Evolutionary conservation across 1,140 invertebrate genomes (phyloP), one percentile per base, ranked within the genome.

Genomic region (Euwallacea similis): DNA sequence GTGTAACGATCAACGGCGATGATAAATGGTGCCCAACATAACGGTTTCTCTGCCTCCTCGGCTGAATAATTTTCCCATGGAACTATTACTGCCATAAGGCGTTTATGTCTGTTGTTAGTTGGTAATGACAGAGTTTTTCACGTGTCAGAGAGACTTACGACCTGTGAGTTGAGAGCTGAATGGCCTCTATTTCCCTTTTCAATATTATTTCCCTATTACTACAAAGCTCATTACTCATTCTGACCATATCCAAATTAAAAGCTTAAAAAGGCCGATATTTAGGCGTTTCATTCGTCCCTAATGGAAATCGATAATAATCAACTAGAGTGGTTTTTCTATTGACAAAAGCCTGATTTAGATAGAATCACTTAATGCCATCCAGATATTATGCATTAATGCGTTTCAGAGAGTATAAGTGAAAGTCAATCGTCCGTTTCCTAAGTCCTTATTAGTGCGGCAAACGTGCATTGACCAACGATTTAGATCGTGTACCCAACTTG

Each of bases 61-160:
- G 42, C 6, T 60, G 58, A 60, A 60, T 60, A 60, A 60, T 42
- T 60, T 60, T 60, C 58, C 58, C 58, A 60, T 60, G 21, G 42
- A 41, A 41, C 46, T 13, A 50, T 50, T 50, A 50, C 21, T 60
- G 58, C 58, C 58, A 60, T 60, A 13, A 42, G 58, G 58, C 58
- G 58, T 9, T 21, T 60, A 42, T 60, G 58, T 7, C 41, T 42
- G 58, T 60, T 60, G 42, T 60, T 60, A 60, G 46, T 13, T 50
- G 46, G 46, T 50, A 50, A 50, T 13, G 46, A 50, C 46, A 50
- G 46, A 50, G 46, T 50, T 50, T 50, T 50, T 50, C 46, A 11
- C 46, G 9, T 50, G 46, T 58, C 16, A 58, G 55, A 58, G n/a
- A 58, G 21, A 58, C 55, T 4, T 50, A 50, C 13, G 46, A 50